phyloP scores from a whole-genome alignment of 2,888 invertebrate species.

The Sphaerophoria taeniata region DNA sequence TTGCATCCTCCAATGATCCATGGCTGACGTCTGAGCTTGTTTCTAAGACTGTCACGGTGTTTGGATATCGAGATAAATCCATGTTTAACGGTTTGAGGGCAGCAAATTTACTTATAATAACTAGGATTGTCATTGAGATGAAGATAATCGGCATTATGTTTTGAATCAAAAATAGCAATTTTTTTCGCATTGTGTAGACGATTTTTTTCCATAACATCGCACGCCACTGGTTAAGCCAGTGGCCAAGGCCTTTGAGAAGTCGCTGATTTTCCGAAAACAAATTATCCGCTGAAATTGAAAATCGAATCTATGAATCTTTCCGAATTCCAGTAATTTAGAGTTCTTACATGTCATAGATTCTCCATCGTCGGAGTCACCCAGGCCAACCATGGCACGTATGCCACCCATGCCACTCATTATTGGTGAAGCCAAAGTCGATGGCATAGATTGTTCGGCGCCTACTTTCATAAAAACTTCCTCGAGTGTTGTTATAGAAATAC shows the following conservation, averaged over 20 bases:
- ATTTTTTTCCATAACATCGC: conserved; percentile 87
- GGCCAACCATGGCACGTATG: conserved; percentile 76
- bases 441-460: conserved; percentile 83
- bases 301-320: neutral
- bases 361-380: conserved; percentile 71
- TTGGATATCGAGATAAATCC: conserved; percentile 77
- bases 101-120: conserved; percentile 82
- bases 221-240: conserved; percentile 85
- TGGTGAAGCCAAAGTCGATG: neutral
- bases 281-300: conserved; percentile 76
- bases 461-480: conserved; percentile 94
- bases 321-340: neutral
- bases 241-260: conserved; percentile 80
- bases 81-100: conserved; percentile 83
- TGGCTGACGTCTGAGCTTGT: conserved; percentile 2
- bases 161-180: conserved; percentile 87
- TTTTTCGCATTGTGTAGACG: conserved; percentile 87
- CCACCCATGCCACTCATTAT: conserved; percentile 78
- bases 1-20: conserved; percentile 31
- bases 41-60: conserved; percentile 78
- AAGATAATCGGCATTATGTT: conserved; percentile 88
- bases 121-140: conserved; percentile 86
- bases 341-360: conserved; percentile 80
- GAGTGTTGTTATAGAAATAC: conserved; percentile 92
- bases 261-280: conserved; percentile 77